These are phyloP conservation scores for Uropsilus gracilis DNA, from an alignment of 2,113 vertebrate species.

Conservation along the genomic window DNA sequence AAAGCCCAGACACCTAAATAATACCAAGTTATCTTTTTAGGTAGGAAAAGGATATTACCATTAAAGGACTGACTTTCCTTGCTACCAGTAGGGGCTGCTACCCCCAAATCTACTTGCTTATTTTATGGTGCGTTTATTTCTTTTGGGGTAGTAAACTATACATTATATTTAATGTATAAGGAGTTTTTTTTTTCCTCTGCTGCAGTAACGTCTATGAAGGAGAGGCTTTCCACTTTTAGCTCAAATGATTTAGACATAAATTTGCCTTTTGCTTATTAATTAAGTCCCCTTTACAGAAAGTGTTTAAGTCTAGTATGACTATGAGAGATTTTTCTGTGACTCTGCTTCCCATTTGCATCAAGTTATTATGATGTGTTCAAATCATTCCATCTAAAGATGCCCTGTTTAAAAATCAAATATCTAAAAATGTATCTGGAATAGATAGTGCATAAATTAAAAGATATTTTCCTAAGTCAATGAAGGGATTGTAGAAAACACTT, in stretches of 20 bases:
- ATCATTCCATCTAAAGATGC: background rate
- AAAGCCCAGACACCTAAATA: background rate
- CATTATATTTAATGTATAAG: background rate
- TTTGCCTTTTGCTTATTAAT: constrained; percentile 11
- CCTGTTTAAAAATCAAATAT: background rate
- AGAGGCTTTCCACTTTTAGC: background rate
- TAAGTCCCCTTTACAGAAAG: background rate
- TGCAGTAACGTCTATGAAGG: background rate
- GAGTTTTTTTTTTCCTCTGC: background rate
- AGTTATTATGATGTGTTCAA: background rate
- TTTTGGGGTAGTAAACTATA: background rate
- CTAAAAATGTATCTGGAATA: background rate
- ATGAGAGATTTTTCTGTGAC: background rate
- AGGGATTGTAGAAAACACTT: background rate
- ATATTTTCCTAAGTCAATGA: background rate
- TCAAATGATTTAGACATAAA: constrained; percentile 19
- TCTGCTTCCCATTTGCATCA: constrained; percentile 16
- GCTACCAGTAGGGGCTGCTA: background rate
- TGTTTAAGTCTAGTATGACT: constrained; percentile 13
- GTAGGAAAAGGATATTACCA: background rate
- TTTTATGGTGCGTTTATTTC: constrained; percentile 7
- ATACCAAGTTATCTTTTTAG: background rate
- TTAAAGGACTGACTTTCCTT: background rate
- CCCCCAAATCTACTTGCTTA: background rate
- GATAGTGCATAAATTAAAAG: background rate